Conservation (phyloP, 2,113 vertebrate genomes). For the Oryzias curvinotus region DNA sequence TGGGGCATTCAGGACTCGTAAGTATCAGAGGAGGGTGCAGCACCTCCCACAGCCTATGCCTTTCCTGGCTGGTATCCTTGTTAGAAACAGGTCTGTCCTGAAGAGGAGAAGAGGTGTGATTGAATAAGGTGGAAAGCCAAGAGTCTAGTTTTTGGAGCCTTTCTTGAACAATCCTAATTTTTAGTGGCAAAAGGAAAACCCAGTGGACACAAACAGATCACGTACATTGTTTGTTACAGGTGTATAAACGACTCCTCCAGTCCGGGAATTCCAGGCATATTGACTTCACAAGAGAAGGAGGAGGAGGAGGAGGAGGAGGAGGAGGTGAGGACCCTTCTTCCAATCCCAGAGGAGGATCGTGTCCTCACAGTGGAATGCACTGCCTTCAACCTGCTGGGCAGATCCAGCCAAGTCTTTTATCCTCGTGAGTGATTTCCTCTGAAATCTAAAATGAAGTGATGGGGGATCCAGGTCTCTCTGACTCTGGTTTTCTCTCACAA, state of each 20-base stretch:
- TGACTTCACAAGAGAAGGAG: slow-evolving; percentile 19
- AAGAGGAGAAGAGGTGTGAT: not conserved
- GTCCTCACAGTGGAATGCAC: slow-evolving; percentile 81
- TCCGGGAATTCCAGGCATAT: not conserved
- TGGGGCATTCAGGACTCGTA: slow-evolving; percentile 63
- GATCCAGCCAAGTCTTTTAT: slow-evolving; percentile 22
- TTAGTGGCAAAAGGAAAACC: not conserved
- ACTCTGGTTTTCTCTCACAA: not conserved
- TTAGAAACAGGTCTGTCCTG: not conserved
- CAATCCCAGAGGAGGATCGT: slow-evolving; percentile 21
- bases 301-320: slow-evolving; percentile 31
- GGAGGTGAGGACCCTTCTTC: slow-evolving; percentile 61
- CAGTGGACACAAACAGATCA: not conserved
- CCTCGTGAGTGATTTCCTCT: slow-evolving; percentile 28
- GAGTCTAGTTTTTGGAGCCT: too few species aligned
- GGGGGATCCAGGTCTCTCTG: too few species aligned
- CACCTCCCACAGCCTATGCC: not conserved
- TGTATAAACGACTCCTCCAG: slow-evolving; percentile 53
- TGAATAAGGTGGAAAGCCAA: too few species aligned
- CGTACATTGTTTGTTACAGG: slow-evolving; percentile 53
- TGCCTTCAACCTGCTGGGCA: slow-evolving; percentile 77
- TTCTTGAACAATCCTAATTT: not conserved
- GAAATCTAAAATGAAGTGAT: too few species aligned
- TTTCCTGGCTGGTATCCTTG: not conserved
- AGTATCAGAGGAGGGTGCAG: not conserved